Evolutionary conservation across 2,113 vertebrate species (phyloP).

Genomic region (Cynopterus brachyotis): DNA sequence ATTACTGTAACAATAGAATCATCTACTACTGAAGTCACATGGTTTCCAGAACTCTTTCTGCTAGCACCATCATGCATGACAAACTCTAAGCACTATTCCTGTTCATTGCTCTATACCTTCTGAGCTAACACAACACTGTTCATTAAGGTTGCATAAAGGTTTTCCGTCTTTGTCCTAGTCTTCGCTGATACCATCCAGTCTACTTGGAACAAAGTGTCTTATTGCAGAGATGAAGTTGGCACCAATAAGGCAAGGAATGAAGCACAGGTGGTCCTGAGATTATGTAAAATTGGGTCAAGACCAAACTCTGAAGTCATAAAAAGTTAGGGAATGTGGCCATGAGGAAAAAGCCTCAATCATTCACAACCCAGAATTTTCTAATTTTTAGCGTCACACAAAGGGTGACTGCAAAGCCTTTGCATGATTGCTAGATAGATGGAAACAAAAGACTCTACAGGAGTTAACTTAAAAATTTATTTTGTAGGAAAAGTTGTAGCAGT

Average conservation of each 20-base stretch:
- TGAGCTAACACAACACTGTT: not conserved
- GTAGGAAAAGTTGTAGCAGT: not conserved
- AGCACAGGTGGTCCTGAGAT: not conserved
- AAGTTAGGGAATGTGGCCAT: not conserved
- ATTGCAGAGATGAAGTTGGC: not conserved
- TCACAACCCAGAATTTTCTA: not conserved
- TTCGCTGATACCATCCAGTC: not conserved
- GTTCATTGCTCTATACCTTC: rapidly evolving
- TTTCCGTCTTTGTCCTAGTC: not conserved
- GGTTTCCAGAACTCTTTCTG: not conserved
- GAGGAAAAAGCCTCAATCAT: not conserved
- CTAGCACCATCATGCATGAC: not conserved
- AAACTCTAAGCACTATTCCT: not conserved
- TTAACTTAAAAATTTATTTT: not conserved
- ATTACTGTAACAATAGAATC: not conserved
- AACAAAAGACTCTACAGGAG: not conserved
- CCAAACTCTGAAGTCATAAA: not conserved
- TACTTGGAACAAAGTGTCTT: not conserved
- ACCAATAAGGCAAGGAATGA: not conserved
- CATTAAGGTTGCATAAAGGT: not conserved
- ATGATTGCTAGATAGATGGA: not conserved
- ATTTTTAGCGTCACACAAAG: not conserved
- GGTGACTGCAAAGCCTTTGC: not conserved
- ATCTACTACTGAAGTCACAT: not conserved
- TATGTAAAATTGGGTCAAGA: not conserved